These are phyloP conservation scores for Nasonia longicornis DNA, from an alignment of 1,140 invertebrate species.

Conservation along the genomic window DNA sequence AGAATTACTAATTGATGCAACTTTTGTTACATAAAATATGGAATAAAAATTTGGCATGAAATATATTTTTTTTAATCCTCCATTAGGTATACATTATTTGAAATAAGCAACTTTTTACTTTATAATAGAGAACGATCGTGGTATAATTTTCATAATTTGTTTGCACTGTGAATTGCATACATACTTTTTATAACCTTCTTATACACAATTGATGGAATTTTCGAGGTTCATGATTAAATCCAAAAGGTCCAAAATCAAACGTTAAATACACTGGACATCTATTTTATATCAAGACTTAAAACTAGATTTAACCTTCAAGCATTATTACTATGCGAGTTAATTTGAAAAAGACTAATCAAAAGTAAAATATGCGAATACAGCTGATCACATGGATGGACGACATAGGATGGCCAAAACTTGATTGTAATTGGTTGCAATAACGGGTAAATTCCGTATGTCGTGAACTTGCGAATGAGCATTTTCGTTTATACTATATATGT, in stretches of 20 bases:
- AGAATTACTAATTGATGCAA: neutral
- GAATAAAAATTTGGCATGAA: neutral
- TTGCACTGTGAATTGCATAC: neutral
- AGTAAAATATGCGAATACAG: too few species aligned
- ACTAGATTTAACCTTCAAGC: neutral
- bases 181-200: neutral
- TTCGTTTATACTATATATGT: too few species aligned
- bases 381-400: too few species aligned
- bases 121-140: neutral
- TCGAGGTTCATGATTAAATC: neutral
- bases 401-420: too few species aligned
- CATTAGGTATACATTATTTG: slow-evolving; percentile 3
- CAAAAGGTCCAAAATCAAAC: neutral
- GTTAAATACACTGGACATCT: neutral
- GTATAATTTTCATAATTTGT: too few species aligned
- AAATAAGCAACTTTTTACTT: slow-evolving; percentile 36
- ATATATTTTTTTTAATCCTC: neutral
- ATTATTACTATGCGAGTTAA: too few species aligned
- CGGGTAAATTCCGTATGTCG: too few species aligned
- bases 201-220: neutral
- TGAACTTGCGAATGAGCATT: too few species aligned
- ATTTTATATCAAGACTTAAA: neutral
- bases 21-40: neutral
- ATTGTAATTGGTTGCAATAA: too few species aligned
- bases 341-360: too few species aligned